Conservation (phyloP, 2,797 vertebrate genomes). For the Pseudocheirus occidentalis region DNA sequence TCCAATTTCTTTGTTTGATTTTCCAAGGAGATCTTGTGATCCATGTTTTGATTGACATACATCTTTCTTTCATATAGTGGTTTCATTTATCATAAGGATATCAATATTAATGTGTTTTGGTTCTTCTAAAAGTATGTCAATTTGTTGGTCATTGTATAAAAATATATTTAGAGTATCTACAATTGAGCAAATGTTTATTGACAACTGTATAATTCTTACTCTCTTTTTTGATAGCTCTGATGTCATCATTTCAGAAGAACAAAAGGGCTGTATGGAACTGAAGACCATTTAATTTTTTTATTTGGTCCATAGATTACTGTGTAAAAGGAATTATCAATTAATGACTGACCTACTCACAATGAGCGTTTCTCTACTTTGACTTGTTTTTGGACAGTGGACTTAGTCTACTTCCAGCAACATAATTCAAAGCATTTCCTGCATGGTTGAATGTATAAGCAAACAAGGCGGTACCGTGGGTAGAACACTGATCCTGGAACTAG, state of each 20-base stretch:
- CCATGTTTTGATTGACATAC: background rate
- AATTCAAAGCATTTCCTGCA: background rate
- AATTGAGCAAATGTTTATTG: background rate
- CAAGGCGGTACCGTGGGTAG: background rate
- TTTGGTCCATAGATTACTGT: background rate
- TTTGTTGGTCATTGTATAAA: background rate
- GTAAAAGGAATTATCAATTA: background rate
- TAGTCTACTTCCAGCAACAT: background rate
- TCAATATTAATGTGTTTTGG: background rate
- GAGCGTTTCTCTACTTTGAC: background rate
- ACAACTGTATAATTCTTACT: background rate
- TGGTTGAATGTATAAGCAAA: background rate
- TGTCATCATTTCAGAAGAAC: background rate
- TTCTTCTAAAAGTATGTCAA: background rate
- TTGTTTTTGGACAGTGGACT: background rate
- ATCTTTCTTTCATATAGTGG: background rate
- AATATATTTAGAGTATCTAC: background rate
- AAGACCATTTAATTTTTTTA: background rate
- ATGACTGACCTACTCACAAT: background rate
- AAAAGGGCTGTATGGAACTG: background rate
- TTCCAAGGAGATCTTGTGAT: background rate
- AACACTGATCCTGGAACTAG: background rate
- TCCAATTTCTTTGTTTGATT: background rate
- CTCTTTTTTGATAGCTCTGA: background rate
- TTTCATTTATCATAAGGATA: background rate